Evolutionary conservation across 2,797 vertebrate species (phyloP), one percentile per base, ranked within the genome.

Genomic region (Anas georgica): DNA sequence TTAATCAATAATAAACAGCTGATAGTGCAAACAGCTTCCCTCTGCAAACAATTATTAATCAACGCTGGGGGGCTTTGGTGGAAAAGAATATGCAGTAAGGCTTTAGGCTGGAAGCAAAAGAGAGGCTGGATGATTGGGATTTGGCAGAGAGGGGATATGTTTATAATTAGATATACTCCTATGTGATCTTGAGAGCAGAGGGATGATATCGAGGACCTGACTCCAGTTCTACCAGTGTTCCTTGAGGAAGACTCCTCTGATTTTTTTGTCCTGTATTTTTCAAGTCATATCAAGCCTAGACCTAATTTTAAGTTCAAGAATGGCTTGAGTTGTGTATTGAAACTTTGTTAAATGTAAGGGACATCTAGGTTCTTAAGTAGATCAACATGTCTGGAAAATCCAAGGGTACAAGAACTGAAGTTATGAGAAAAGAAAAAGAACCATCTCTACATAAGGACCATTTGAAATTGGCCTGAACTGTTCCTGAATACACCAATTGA

Each of bases 1-100:
- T 93, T 86, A 85, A 96, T 95, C 94, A 93, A 95, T 95, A 94
- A 22, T 41, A 79, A 90, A 82, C 0, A 12, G 45, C 89, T 93
- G 95, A 92, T 37, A 50, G 85, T 8, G 78, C 90, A 85, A 62
- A 70, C 48, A 58, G 75, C 89, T 81, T 75, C 91, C 64, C 67
- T 91, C 85, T 56, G 74, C 72, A 75, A 90, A 83, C 18, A 50
- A 79, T 86, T 84, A 70, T 89, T 85, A 83, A 91, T 91, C 66
- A 56, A 8, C 59, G 14, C 4, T 11, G 59, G 23, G 67, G 85
- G 35, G 39, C 8, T 77, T 79, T 35, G 62, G 10, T 62, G 52
- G 48, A 0, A 6, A 77, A 76, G 35, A 50, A 39, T 17, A 7
- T 20, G 82, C 17, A 16, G 16, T 17, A 9, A 81, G 23, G 7